Base-by-base conservation (phyloP, 2,888 invertebrate species). In the Pristionchus maxplancki region DNA sequence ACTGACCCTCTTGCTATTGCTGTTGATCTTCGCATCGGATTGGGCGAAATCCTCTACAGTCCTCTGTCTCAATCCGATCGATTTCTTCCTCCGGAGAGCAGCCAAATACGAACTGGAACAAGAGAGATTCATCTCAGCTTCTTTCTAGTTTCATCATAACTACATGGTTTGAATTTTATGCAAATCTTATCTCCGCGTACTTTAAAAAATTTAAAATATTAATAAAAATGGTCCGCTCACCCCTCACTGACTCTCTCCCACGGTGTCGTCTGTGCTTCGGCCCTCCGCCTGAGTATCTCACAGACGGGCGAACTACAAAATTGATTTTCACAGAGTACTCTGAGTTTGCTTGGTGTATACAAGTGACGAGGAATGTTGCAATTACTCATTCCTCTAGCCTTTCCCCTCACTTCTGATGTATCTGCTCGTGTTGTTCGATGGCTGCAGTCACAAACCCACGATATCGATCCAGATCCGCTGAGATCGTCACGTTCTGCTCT, bases 11-110 rank as follows among this genome's bases (percentile, higher is more conserved):
- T 44, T 78, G n/a, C 28, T 78, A 20, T 78, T 78, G n/a, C 44
- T 44, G 28, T n/a, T 48, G 28, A 48, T 78, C 28, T 78, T 78
- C 34, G 6, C 78, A 11, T 44, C 40, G 8, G 78, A 40, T n/a
- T 78, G 78, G 44, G 44, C 48, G 78, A 78, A 78, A 48, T 78
- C 44, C 0, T n/a, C 78, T 0, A 78, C n/a, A 34, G 44, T 44
- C 44, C 28, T 78, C 44, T 78, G 78, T 78, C 78, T 78, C 78
- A 78, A 44, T 44, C 78, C 78, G 44, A 78, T 78, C 78, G 78
- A 78, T 44, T 48, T 44, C 78, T 78, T 78, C 44, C 48, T 48
- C 4, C 48, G 78, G 13, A 78, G 78, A n/a, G 78, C 34, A 8
- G 40, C 44, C n/a, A 78, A 11, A n/a, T 78, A 78, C 44, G 78